A percentile compares a stretch with the other conserved stretches of the same genome.
Conservation (phyloP, 2,797 vertebrate species). For the Rhyacichthys aspro region DNA sequence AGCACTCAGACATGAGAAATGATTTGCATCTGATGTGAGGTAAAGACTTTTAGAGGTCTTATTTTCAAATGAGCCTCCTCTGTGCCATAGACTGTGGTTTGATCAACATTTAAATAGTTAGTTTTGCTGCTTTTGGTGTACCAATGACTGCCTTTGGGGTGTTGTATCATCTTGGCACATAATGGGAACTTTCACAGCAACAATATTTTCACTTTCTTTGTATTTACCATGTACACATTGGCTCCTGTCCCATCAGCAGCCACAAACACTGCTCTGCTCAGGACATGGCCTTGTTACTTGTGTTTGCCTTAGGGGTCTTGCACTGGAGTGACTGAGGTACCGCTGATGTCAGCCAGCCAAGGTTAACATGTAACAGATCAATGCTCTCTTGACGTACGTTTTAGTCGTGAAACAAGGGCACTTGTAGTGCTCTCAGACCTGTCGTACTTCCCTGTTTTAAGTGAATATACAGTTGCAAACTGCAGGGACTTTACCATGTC, state of each 20-base stretch:
- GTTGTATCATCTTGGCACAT: conserved; percentile 2
- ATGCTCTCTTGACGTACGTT: conserved; percentile 43
- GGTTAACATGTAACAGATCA: conserved; percentile 51
- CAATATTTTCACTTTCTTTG: conserved; percentile 30
- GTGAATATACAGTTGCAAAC: conserved; percentile 5
- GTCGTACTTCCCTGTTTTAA: conserved; percentile 10
- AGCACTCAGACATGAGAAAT: conserved; percentile 18
- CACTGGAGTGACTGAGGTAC: conserved; percentile 51
- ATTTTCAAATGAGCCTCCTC: conserved; percentile 7
- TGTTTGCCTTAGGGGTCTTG: conserved; percentile 66
- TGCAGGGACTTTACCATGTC: conserved; percentile 2
- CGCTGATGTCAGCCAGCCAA: conserved; percentile 26
- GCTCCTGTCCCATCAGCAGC: conserved; percentile 39
- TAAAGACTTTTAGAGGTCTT: conserved; percentile 2
- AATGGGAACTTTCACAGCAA: conserved; percentile 23
- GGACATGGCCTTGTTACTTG: conserved; percentile 52
- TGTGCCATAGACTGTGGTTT: conserved; percentile 19
- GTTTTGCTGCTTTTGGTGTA: conserved; percentile 23
- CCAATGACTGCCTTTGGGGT: conserved; percentile 5
- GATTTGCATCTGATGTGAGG: neutral
- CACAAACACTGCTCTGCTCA: conserved; percentile 39
- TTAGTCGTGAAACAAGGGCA: conserved; percentile 20
- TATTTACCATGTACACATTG: conserved; percentile 74
- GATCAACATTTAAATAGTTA: conserved; percentile 1
- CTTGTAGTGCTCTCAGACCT: conserved; percentile 6